A percentile compares a stretch with the other conserved stretches of the same genome.
Conservation (phyloP, 2,113 vertebrate genomes). For the Anthoscopus minutus region DNA sequence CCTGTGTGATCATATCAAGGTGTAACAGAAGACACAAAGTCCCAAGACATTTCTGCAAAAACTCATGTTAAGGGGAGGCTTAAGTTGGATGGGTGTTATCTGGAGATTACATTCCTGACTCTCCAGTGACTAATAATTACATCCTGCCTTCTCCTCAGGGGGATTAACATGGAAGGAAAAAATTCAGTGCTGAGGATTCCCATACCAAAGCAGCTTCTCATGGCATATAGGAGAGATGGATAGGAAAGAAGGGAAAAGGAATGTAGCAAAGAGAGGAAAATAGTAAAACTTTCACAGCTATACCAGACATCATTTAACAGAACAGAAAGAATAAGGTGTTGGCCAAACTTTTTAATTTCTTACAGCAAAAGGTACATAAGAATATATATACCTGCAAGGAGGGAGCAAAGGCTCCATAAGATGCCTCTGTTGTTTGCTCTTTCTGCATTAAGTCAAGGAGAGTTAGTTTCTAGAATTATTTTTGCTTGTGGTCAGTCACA, state of each 20-base stretch:
- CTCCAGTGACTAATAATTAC: not conserved
- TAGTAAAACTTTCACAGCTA: not conserved
- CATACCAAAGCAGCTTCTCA: not conserved
- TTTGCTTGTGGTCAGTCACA: not conserved
- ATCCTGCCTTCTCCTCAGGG: not conserved
- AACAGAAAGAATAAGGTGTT: not conserved
- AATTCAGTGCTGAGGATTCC: not conserved
- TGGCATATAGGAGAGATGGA: not conserved
- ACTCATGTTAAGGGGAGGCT: rapidly evolving
- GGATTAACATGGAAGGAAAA: not conserved
- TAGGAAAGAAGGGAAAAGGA: not conserved
- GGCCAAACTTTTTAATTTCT: not conserved
- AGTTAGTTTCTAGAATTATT: not conserved
- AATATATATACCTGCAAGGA: not conserved
- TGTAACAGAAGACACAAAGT: not conserved
- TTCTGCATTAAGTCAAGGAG: not conserved
- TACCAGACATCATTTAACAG: not conserved
- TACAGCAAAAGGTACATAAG: not conserved
- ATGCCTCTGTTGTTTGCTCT: not conserved
- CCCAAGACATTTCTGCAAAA: not conserved
- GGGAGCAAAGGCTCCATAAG: not conserved
- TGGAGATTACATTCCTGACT: not conserved
- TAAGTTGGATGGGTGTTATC: not conserved
- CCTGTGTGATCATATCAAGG: not conserved
- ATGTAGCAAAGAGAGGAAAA: not conserved